Conservation (phyloP, 2,797 vertebrate genomes). For the Smutsia gigantea region DNA sequence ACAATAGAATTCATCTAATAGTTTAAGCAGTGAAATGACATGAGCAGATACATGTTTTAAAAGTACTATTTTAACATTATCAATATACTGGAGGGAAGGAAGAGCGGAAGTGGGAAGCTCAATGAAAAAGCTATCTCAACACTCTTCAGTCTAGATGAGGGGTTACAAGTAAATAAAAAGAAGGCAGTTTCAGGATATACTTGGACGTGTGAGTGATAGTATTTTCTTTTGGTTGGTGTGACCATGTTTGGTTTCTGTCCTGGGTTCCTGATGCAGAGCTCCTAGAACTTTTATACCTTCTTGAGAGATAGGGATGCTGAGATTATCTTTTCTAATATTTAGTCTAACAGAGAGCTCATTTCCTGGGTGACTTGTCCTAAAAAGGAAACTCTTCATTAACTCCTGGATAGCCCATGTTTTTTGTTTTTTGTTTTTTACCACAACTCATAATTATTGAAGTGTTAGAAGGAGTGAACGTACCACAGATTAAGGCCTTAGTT, state of each 20-base stretch:
- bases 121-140: neutral
- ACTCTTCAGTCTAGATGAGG: neutral
- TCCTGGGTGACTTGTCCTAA: neutral
- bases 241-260: neutral
- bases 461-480: neutral
- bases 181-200: neutral
- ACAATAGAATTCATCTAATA: neutral
- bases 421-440: neutral
- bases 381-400: neutral
- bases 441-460: neutral
- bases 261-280: neutral
- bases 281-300: neutral
- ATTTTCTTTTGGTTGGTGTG: neutral
- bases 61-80: neutral
- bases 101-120: neutral
- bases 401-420: neutral
- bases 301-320: neutral
- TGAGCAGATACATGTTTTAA: neutral
- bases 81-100: neutral
- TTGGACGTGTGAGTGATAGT: neutral
- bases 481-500: neutral
- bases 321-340: neutral
- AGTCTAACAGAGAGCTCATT: neutral
- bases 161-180: neutral
- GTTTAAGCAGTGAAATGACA: neutral